Conservation (phyloP, 2,113 vertebrate genomes). For the Lamprotornis superbus region DNA sequence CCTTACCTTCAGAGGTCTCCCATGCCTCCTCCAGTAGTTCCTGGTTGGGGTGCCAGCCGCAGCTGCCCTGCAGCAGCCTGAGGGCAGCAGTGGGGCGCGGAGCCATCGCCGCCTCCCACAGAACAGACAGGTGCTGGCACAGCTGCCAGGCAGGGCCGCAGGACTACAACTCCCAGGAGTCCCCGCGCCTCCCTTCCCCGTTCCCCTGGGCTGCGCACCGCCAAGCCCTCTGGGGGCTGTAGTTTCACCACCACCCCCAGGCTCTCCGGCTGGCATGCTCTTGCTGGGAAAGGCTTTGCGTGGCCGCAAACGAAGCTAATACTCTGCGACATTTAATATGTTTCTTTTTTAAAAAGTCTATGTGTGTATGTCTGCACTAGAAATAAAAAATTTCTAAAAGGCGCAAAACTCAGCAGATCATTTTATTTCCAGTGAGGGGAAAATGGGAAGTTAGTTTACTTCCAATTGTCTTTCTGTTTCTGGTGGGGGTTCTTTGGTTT, state of each 20-base stretch:
- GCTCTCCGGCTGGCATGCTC: accelerated
- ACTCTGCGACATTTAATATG: neutral
- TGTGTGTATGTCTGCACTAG: neutral
- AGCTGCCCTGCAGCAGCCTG: neutral
- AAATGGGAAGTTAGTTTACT: neutral
- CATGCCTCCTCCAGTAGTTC: neutral
- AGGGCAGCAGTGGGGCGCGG: neutral
- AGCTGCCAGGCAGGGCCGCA: accelerated
- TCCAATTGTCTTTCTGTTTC: neutral
- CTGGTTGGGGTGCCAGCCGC: neutral
- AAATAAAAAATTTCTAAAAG: neutral
- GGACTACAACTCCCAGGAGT: conserved; percentile 47
- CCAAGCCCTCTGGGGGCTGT: neutral
- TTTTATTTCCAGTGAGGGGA: neutral
- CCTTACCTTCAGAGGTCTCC: neutral
- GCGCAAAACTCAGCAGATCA: neutral
- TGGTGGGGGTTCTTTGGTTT: neutral
- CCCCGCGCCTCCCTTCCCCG: accelerated
- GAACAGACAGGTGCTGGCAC: neutral
- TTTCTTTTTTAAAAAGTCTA: accelerated
- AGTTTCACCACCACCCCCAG: neutral
- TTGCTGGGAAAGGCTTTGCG: neutral
- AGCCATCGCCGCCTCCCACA: neutral
- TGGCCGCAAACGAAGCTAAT: neutral
- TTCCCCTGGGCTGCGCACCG: accelerated